A percentile compares a stretch with the other conserved stretches of the same genome.
phyloP scores from a whole-genome alignment of 2,888 invertebrate species.

The Agrochola litura region DNA sequence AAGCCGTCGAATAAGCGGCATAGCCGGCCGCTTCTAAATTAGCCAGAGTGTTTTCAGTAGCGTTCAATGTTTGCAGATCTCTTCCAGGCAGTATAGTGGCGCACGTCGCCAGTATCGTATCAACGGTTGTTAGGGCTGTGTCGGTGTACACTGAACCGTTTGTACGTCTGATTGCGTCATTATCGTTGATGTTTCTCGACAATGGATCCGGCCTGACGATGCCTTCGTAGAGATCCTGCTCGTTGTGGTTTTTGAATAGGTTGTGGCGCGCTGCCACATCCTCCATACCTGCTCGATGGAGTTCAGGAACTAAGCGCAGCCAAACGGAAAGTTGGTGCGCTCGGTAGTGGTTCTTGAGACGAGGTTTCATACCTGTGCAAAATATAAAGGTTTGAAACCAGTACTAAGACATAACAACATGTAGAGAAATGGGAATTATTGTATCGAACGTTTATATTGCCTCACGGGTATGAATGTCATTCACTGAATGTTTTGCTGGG shows the following conservation, averaged over 20 bases:
- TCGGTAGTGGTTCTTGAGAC: slow-evolving; percentile 97
- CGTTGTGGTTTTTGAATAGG: slow-evolving; percentile 96
- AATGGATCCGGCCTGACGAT: slow-evolving; percentile 96
- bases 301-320: slow-evolving; percentile 97
- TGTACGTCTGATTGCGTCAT: slow-evolving; percentile 90
- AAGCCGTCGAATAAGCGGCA: slow-evolving; percentile 94
- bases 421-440: neutral
- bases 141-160: slow-evolving; percentile 89
- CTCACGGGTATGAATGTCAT: neutral
- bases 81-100: slow-evolving; percentile 91
- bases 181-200: slow-evolving; percentile 91
- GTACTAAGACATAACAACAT: slow-evolving; percentile 75
- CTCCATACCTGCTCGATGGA: slow-evolving; percentile 96
- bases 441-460: slow-evolving; percentile 1
- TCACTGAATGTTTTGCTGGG: slow-evolving; percentile 4
- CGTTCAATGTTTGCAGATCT: slow-evolving; percentile 87
- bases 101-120: slow-evolving; percentile 93
- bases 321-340: slow-evolving; percentile 98
- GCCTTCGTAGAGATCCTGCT: slow-evolving; percentile 97
- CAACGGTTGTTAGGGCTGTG: slow-evolving; percentile 92
- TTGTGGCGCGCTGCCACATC: slow-evolving; percentile 97
- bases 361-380: slow-evolving; percentile 96
- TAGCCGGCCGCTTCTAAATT: slow-evolving; percentile 95
- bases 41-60: slow-evolving; percentile 93
- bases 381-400: slow-evolving; percentile 94